Base-by-base conservation (phyloP, 2,797 vertebrate species). In the Mormyrops attenuatus region DNA sequence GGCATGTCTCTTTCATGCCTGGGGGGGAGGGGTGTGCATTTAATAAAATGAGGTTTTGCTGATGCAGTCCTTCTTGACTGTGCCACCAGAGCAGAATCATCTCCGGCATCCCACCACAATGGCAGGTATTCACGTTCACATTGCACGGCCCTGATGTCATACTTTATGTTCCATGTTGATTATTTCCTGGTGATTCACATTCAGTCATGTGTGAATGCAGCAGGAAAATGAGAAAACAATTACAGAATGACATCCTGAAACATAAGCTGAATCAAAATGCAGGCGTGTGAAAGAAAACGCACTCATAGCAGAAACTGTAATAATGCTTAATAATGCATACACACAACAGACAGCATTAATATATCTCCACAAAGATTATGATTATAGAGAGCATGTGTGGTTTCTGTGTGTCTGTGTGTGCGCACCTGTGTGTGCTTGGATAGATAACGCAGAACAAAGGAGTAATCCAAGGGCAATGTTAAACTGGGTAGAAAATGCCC, bases 81-180 rank as follows among this genome's bases (percentile, higher is more conserved):
- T 20, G 69, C 22, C 26, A 49, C 60, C 55, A 73, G 63, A 89
- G 26, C 55, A 69, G 55, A 26, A 26, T 50, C 5, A 73, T 87
- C 55, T 44, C 38, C 13, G 38, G 52, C 47, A 53, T n/a, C 22
- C 17, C 49, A 69, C 53, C 44, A 2, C 17, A 8, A 89, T 47
- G 85, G 69, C 34, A 89, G 89, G 2, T 66, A 30, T 47, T 20
- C 20, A 6, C n/a, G 5, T 8, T 73, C 6, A 2, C 7, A 8
- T 49, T 13, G 22, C 8, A 41, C 0, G 4, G 15, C 77, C 63
- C 73, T 49, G 52, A 90, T 89, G 88, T 90, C 91, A 91, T 92
- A 69, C 66, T 92, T 93, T 90, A 92, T 89, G 88, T 89, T 69
- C 91, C 93, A 91, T 91, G 94, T 94, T 90, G 92, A 92, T 95